These are phyloP conservation scores for Capra hircus DNA, from an alignment of 2,113 vertebrate species.

Conservation along the genomic window DNA sequence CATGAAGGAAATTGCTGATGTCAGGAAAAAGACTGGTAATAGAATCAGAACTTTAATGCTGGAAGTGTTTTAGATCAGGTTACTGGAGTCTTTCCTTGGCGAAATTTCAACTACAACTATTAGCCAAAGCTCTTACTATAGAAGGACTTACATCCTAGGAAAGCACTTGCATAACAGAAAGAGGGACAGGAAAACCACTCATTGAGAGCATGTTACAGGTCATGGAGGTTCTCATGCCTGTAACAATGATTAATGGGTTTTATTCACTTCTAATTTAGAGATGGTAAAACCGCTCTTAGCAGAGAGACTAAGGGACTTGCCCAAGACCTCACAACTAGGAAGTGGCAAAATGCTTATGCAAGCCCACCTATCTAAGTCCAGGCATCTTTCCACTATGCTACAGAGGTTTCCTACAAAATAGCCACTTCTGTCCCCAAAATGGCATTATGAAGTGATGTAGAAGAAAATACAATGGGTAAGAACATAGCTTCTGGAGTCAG, in stretches of 20 bases:
- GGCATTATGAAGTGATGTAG: not conserved
- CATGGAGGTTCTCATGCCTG: not conserved
- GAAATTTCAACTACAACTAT: slow-evolving; percentile 13
- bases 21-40: not conserved
- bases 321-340: not conserved
- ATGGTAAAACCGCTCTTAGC: not conserved
- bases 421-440: not conserved
- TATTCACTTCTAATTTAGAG: not conserved
- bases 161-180: not conserved
- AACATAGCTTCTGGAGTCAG: not conserved
- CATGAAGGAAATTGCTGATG: slow-evolving; percentile 31
- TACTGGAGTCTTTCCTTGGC: not conserved
- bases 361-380: not conserved
- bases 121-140: not conserved
- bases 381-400: not conserved
- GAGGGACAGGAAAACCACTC: not conserved
- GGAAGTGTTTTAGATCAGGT: not conserved
- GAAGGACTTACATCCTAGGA: not conserved
- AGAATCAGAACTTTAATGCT: not conserved
- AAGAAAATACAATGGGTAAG: not conserved
- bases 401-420: not conserved
- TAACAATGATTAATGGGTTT: not conserved
- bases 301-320: not conserved
- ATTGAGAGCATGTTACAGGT: not conserved
- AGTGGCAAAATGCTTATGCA: not conserved